phyloP scores from a whole-genome alignment of 2,888 invertebrate genomes.

The Drosophila macrospina region DNA sequence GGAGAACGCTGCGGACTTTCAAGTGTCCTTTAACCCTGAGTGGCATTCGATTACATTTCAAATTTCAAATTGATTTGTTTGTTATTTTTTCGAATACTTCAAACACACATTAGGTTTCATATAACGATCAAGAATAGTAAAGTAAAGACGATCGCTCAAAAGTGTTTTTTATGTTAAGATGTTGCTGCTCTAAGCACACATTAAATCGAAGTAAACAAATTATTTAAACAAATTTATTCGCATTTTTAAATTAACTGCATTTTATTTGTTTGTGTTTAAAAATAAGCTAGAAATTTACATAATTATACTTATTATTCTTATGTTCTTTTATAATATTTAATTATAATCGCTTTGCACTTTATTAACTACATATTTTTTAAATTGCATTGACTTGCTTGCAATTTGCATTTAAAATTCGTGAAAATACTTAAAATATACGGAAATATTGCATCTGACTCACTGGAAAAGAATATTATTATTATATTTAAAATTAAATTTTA shows the following conservation, averaged over 20 bases:
- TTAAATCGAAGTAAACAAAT: not conserved
- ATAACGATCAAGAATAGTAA: slow-evolving; percentile 38
- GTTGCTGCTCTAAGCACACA: not conserved
- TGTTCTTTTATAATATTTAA: not conserved
- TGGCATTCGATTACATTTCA: slow-evolving; percentile 48
- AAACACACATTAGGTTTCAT: slow-evolving; percentile 45
- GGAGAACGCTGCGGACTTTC: slow-evolving; percentile 35
- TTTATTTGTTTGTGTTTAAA: not conserved
- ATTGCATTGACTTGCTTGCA: too few species aligned
- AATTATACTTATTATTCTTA: not conserved
- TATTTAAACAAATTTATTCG: not conserved
- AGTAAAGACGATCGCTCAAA: slow-evolving; percentile 43
- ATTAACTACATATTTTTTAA: too few species aligned
- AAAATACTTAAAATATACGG: too few species aligned
- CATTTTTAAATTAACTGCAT: too few species aligned
- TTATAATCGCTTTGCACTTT: too few species aligned
- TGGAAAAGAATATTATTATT: too few species aligned
- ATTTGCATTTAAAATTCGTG: too few species aligned
- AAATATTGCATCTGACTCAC: too few species aligned
- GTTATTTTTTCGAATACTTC: slow-evolving; percentile 60
- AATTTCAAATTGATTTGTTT: slow-evolving; percentile 62
- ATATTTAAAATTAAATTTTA: too few species aligned
- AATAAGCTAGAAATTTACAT: too few species aligned
- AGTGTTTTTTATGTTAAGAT: not conserved
- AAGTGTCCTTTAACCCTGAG: slow-evolving; percentile 29